These are phyloP conservation scores for Microplitis mediator DNA, from an alignment of 1,140 invertebrate species.

Conservation along the genomic window DNA sequence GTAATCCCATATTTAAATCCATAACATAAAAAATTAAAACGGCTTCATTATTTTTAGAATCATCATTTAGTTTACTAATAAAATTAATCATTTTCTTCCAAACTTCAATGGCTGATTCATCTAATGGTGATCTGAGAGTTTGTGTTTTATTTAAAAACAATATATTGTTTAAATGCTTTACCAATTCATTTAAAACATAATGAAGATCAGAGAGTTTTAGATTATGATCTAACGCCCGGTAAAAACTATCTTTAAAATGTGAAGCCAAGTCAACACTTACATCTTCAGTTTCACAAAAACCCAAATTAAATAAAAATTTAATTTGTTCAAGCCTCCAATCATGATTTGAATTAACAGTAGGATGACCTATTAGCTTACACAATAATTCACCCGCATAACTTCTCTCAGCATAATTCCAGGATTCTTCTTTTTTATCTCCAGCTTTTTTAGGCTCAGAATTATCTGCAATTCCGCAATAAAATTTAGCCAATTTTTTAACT, in stretches of 20 bases:
- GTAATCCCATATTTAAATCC: conserved; percentile 73
- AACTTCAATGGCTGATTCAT: conserved; percentile 62
- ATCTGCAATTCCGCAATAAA: conserved; percentile 66
- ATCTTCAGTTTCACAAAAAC: conserved; percentile 68
- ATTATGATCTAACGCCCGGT: conserved; percentile 68
- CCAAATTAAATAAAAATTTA: conserved; percentile 68
- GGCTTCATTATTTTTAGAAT: conserved; percentile 45
- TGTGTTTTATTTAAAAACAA: conserved; percentile 59
- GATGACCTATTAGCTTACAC: conserved; percentile 68
- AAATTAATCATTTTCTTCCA: conserved; percentile 68
- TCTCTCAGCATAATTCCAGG: conserved; percentile 72
- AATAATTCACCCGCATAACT: conserved; percentile 70
- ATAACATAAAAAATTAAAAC: conserved; percentile 69
- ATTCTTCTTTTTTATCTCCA: conserved; percentile 55
- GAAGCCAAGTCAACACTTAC: conserved; percentile 65
- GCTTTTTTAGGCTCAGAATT: conserved; percentile 60
- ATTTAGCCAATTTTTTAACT: conserved; percentile 67
- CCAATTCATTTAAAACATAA: conserved; percentile 64
- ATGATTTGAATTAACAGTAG: conserved; percentile 64
- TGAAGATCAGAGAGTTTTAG: conserved; percentile 68
- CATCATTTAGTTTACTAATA: conserved; percentile 58
- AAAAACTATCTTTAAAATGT: conserved; percentile 69
- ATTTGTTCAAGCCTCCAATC: conserved; percentile 72
- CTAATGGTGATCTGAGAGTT: conserved; percentile 58
- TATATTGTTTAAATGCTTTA: conserved; percentile 63